Percentiles rank a stretch among this genome's conserved stretches.
phyloP scores from a whole-genome alignment of 2,888 invertebrate genomes.

The Drosophila putrida region DNA sequence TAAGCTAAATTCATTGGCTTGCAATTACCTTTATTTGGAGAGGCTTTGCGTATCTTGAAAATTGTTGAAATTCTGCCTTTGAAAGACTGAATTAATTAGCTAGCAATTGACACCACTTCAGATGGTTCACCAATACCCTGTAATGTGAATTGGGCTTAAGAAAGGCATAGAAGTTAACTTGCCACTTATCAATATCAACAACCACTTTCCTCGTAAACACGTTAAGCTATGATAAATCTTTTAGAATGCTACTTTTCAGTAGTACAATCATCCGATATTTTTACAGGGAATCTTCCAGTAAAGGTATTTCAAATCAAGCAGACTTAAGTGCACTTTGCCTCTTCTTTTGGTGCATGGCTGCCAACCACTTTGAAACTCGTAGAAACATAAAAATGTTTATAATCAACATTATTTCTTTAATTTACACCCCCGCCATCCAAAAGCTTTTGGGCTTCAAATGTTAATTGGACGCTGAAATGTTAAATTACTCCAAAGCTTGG shows the following conservation, averaged over 20 bases:
- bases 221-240: too few relatives aligned
- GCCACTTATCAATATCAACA: too few relatives aligned
- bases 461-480: slow-evolving; percentile 74
- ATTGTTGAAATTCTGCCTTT: background rate
- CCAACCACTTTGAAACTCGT: slow-evolving; percentile 18
- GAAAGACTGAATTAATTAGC: background rate
- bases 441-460: slow-evolving; percentile 63
- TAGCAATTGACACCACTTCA: too few relatives aligned
- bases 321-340: slow-evolving; percentile 3
- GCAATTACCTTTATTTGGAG: background rate
- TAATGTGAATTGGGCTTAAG: too few relatives aligned
- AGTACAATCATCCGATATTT: background rate
- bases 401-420: slow-evolving; percentile 54
- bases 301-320: background rate
- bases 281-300: background rate
- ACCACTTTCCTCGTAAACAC: too few relatives aligned
- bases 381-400: slow-evolving; percentile 52
- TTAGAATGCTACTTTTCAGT: too few relatives aligned
- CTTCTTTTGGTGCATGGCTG: background rate
- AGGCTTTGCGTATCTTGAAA: background rate
- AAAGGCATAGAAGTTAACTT: too few relatives aligned
- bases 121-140: too few relatives aligned
- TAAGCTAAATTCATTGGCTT: background rate
- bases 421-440: slow-evolving; percentile 15
- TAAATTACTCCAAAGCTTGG: slow-evolving; percentile 57